Percentiles rank a stretch among this genome's conserved stretches.
Conservation (phyloP, 2,113 vertebrate genomes). For the Rhynchopsitta pachyrhyncha region DNA sequence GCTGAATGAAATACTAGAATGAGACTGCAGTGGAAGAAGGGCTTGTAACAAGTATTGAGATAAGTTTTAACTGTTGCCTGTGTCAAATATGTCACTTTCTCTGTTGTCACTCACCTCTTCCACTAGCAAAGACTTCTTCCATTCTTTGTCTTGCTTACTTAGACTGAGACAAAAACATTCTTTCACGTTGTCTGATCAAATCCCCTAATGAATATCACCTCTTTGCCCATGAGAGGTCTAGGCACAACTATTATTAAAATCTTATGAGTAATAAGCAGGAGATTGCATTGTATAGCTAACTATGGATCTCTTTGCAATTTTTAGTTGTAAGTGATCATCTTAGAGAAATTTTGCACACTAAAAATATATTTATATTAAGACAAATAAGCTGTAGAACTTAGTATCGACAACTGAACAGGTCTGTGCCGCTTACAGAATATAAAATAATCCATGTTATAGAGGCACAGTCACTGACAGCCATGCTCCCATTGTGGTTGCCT, state of each 20-base stretch:
- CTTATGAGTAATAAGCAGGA: background rate
- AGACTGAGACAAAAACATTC: background rate
- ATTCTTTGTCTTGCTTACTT: background rate
- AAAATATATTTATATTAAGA: background rate
- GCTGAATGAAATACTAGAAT: background rate
- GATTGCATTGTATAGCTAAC: background rate
- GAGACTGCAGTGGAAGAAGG: background rate
- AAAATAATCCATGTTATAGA: background rate
- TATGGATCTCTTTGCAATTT: background rate
- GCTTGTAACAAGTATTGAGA: background rate
- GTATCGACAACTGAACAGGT: background rate
- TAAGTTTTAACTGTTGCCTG: background rate
- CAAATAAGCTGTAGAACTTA: background rate
- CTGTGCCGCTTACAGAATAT: background rate
- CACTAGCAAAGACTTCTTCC: background rate
- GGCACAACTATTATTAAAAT: background rate
- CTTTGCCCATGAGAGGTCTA: background rate
- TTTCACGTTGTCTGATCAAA: background rate
- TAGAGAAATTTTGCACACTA: background rate
- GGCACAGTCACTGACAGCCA: background rate
- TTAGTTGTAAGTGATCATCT: background rate
- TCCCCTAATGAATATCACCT: background rate
- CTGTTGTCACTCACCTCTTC: background rate
- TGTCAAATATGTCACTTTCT: background rate
- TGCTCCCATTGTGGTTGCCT: background rate